Evolutionary conservation across 2,113 vertebrate species (phyloP).

Genomic region (Ptyas mucosa): DNA sequence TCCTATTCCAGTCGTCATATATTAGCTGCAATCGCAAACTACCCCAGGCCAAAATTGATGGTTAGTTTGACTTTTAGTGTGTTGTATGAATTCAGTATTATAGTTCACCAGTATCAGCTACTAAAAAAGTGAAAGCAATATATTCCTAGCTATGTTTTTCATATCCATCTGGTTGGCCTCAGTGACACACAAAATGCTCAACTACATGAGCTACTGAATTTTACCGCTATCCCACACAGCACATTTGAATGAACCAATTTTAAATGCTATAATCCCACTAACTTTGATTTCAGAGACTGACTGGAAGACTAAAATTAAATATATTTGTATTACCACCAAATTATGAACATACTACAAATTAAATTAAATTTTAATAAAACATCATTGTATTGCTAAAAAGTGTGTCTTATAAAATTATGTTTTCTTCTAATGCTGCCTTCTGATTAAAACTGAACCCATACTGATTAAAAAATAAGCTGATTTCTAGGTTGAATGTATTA

Average conservation of each 20-base stretch:
- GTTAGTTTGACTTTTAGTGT: neutral
- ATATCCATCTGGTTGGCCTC: neutral
- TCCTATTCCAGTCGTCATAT: neutral
- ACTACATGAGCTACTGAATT: neutral
- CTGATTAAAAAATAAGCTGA: neutral
- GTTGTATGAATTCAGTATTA: neutral
- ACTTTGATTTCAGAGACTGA: neutral
- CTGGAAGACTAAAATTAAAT: neutral
- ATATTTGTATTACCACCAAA: neutral
- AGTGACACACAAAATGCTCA: neutral
- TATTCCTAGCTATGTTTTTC: neutral
- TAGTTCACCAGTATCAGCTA: neutral
- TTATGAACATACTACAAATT: neutral
- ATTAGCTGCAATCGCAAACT: neutral
- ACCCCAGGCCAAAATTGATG: neutral
- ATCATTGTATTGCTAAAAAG: neutral
- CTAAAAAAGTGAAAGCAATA: neutral
- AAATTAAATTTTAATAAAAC: neutral
- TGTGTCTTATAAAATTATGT: neutral
- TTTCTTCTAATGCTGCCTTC: neutral
- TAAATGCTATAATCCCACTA: neutral
- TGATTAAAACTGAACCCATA: neutral
- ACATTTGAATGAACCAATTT: neutral
- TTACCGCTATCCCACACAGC: neutral
- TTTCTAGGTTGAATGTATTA: neutral